phyloP scores from a whole-genome alignment of 2,888 invertebrate genomes.

The Diabrotica balteata region DNA sequence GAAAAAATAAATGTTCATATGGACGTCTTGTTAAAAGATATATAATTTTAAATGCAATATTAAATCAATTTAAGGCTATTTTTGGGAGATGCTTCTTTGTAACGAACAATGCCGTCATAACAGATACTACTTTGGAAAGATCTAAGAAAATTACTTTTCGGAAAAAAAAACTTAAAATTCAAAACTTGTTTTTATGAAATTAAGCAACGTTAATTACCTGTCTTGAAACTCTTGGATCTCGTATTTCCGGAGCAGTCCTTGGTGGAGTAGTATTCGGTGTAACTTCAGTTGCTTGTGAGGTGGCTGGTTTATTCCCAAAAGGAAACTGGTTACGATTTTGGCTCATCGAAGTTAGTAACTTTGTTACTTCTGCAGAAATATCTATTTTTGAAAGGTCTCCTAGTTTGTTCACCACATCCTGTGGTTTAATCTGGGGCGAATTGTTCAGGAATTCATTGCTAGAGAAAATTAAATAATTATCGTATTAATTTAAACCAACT shows the following conservation, averaged over 20 bases:
- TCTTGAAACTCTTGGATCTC: constrained; percentile 38
- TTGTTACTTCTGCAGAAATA: constrained; percentile 76
- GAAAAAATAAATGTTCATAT: too few species aligned
- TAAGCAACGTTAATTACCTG: constrained; percentile 29
- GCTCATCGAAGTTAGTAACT: constrained; percentile 68
- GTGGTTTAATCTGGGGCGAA: constrained; percentile 61
- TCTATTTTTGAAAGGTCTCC: constrained; percentile 77
- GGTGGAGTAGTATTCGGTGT: constrained; percentile 19
- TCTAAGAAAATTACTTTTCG: too few species aligned
- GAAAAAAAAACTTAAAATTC: too few species aligned
- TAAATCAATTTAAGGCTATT: too few species aligned
- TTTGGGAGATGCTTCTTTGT: too few species aligned
- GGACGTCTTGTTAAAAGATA: too few species aligned
- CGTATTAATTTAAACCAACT: not conserved
- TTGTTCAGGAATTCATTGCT: constrained; percentile 29
- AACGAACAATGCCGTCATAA: too few species aligned
- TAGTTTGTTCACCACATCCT: constrained; percentile 69
- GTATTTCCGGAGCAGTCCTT: constrained; percentile 6
- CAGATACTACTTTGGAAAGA: too few species aligned
- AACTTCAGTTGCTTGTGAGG: constrained; percentile 9
- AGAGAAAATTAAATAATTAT: constrained; percentile 6
- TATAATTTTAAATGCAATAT: too few species aligned
- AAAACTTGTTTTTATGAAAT: too few species aligned
- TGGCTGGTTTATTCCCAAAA: not conserved
- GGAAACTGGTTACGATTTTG: constrained; percentile 38